Conservation (phyloP, 2,113 vertebrate genomes). For the Porphyrio hochstetteri region DNA sequence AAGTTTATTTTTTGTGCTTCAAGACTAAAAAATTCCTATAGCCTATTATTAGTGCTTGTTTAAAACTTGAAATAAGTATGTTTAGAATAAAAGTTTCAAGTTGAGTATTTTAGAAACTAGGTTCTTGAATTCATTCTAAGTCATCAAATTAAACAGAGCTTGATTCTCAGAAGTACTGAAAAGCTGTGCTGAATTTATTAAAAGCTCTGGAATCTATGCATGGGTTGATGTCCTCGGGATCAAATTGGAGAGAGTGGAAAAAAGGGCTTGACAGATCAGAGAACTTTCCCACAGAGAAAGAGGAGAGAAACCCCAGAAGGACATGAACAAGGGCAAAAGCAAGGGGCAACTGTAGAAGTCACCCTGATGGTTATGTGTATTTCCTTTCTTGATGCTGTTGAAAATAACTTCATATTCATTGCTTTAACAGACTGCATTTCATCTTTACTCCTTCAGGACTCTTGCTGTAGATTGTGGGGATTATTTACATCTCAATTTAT, state of each 20-base stretch:
- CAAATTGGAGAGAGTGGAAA: not conserved
- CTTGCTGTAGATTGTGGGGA: not conserved
- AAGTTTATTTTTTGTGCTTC: not conserved
- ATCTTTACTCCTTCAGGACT: not conserved
- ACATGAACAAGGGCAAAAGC: not conserved
- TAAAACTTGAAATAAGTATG: conserved; percentile 5
- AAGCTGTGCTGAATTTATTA: not conserved
- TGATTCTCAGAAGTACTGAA: not conserved
- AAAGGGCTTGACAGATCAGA: fast-evolving
- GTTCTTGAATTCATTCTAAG: not conserved
- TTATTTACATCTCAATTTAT: conserved; percentile 28
- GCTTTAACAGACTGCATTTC: not conserved
- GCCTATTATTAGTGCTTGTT: not conserved
- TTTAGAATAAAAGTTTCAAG: not conserved
- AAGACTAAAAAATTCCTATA: not conserved
- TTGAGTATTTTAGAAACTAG: not conserved
- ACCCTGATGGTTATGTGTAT: not conserved
- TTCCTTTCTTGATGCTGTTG: not conserved
- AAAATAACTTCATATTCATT: not conserved
- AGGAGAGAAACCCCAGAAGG: not conserved
- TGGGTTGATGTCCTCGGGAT: not conserved
- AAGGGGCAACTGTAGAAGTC: not conserved
- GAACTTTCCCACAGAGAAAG: not conserved
- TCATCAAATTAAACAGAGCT: not conserved
- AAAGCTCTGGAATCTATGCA: not conserved